A percentile compares a stretch with the other conserved stretches of the same genome.
These are phyloP conservation scores for Cantharis flavilabris DNA, from an alignment of 2,888 invertebrate species.

Conservation along the genomic window DNA sequence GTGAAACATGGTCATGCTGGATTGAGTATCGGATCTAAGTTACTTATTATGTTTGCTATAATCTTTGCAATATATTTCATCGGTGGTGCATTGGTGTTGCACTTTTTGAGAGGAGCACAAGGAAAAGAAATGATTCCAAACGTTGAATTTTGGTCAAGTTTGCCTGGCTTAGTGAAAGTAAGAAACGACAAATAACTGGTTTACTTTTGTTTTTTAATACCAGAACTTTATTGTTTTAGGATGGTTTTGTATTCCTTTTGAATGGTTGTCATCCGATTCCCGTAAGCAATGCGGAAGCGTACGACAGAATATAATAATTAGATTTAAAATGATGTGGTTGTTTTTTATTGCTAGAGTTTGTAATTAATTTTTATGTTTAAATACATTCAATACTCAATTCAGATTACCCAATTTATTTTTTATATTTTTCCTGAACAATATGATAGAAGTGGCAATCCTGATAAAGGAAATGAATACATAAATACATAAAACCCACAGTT, in stretches of 20 bases:
- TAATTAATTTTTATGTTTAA: not conserved
- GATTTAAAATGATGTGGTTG: not conserved
- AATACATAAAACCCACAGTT: too few relatives aligned
- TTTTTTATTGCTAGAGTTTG: not conserved
- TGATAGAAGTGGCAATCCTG: too few relatives aligned
- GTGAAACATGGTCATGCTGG: slow-evolving; percentile 52
- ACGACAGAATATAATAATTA: slow-evolving; percentile 58
- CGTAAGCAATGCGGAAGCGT: slow-evolving; percentile 52
- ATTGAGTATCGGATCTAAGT: slow-evolving; percentile 66
- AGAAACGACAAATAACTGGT: slow-evolving; percentile 37
- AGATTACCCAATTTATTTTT: not conserved
- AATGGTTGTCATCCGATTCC: slow-evolving; percentile 63
- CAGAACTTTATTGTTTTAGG: slow-evolving; percentile 57
- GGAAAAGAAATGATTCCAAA: slow-evolving; percentile 77
- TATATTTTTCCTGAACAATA: too few relatives aligned
- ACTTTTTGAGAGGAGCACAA: slow-evolving; percentile 71
- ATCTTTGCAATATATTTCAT: slow-evolving; percentile 64
- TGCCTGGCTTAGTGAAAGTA: slow-evolving; percentile 72
- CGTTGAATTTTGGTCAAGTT: slow-evolving; percentile 71
- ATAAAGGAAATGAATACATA: too few relatives aligned
- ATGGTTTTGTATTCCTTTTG: slow-evolving; percentile 65
- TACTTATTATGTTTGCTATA: slow-evolving; percentile 67
- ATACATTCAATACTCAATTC: not conserved
- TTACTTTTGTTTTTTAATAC: not conserved
- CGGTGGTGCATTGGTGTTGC: slow-evolving; percentile 68